Evolutionary conservation across 2,888 invertebrate species (phyloP), one percentile per base, ranked within the genome.

Genomic region (Dolichomitus sp.): DNA sequence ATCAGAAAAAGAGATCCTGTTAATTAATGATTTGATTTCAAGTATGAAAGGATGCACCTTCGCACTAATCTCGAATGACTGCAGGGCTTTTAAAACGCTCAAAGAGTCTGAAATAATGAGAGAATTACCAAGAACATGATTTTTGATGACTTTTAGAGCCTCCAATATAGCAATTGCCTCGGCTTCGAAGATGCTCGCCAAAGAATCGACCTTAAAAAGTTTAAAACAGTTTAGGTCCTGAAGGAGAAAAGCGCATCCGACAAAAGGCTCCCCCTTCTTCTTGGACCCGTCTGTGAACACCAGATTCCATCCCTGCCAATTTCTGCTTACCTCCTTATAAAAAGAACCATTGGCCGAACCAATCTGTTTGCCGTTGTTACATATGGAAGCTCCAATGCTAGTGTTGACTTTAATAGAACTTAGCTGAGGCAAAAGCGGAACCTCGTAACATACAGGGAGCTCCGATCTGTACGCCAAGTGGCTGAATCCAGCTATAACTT

Each of bases 161-260:
- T 52, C 52, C 0, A 68, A 14, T 4, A 68, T 52, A 2, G 68
- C 37, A 1, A 17, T 7, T 9, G 68, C 68, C 19, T 68, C 68
- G 7, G 68, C 68, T 30, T 52, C 52, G 30, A 52, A 68, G 11
- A 68, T 68, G 2, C 17, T 68, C 9, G 52, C 50, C 3, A 14
- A 14, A n/a, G 12, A 12, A 14, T 27, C n/a, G 4, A 66, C 14
- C 14, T 48, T 66, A 14, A 23, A 52, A 5, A 11, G 11, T 23
- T 23, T 23, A 52, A 19, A 6, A 23, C 4, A 11, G 3, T 33
- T 33, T 0, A 33, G 4, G 9, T 59, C 33, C 59, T 4, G 59
- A 30, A 0, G n/a, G 30, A 33, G 7, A 33, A 59, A 33, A n/a
- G 59, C 59, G 4, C 14, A 9, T 7, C 33, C 59, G 0, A 59